These are phyloP conservation scores for Aplysia californica DNA, from an alignment of 1,140 invertebrate species.

Conservation along the genomic window DNA sequence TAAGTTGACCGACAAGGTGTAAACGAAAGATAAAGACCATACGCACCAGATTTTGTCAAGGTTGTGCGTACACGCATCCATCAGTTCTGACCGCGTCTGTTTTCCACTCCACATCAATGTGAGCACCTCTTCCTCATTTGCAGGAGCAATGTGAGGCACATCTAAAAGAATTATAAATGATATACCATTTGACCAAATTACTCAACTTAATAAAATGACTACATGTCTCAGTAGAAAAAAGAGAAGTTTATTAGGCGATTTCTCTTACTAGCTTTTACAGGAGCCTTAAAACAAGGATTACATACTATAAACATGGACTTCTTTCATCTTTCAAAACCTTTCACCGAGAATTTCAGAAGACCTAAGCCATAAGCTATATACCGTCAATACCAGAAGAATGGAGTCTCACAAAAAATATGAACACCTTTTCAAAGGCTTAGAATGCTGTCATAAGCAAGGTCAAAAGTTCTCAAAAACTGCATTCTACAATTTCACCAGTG, in stretches of 20 bases:
- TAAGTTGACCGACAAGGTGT: too few species aligned
- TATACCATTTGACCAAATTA: background rate
- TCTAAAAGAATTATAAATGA: conserved; percentile 34
- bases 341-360: too few species aligned
- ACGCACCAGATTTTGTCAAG: too few species aligned
- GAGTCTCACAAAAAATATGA: too few species aligned
- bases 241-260: background rate
- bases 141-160: conserved; percentile 50
- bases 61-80: background rate
- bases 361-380: too few species aligned
- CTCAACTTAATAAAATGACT: background rate
- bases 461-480: too few species aligned
- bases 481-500: too few species aligned
- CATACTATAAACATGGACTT: background rate
- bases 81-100: background rate
- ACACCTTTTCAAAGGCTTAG: too few species aligned
- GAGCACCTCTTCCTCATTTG: conserved; percentile 44
- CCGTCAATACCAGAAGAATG: too few species aligned
- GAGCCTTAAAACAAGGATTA: background rate
- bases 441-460: too few species aligned
- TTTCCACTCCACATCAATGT: conserved; percentile 44
- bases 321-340: background rate
- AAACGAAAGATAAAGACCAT: too few species aligned
- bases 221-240: background rate
- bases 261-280: background rate